These are phyloP conservation scores for Nephrocerus scutellatus DNA, from an alignment of 2,888 invertebrate species.

Conservation along the genomic window DNA sequence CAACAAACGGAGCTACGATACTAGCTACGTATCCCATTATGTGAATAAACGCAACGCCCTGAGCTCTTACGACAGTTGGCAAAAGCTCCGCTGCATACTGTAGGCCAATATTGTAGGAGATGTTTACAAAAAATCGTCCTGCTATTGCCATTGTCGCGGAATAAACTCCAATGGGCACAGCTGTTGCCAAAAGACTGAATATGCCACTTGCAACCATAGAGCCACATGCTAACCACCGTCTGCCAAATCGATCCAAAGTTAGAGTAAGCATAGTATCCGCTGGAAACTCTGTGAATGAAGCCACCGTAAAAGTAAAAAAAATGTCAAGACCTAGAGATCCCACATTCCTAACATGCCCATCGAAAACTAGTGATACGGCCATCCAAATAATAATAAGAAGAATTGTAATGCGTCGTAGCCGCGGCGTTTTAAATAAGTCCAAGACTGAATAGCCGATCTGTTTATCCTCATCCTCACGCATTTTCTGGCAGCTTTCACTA, in stretches of 20 bases:
- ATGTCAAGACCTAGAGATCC: conserved; percentile 74
- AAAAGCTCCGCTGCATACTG: conserved; percentile 83
- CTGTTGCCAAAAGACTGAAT: conserved; percentile 70
- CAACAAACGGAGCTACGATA: conserved; percentile 77
- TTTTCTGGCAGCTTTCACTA: conserved; percentile 56
- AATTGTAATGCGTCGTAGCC: conserved; percentile 67
- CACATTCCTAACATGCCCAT: conserved; percentile 83
- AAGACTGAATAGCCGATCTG: conserved; percentile 68
- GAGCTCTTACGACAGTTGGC: conserved; percentile 80
- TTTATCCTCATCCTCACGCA: conserved; percentile 63
- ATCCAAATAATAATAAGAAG: conserved; percentile 80
- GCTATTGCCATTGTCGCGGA: conserved; percentile 72
- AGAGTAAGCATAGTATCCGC: conserved; percentile 75
- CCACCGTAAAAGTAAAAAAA: conserved; percentile 79
- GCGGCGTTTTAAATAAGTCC: conserved; percentile 72
- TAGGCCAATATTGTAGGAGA: conserved; percentile 82
- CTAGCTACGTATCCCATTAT: conserved; percentile 84
- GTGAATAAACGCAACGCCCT: conserved; percentile 78
- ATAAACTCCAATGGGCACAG: conserved; percentile 65
- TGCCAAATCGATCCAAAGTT: conserved; percentile 66
- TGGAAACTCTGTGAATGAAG: conserved; percentile 75
- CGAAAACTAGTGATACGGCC: conserved; percentile 81
- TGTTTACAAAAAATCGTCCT: conserved; percentile 79
- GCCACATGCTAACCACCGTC: conserved; percentile 77
- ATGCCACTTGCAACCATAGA: conserved; percentile 74